phyloP scores from a whole-genome alignment of 2,888 invertebrate species.

The Artemia sp. region DNA sequence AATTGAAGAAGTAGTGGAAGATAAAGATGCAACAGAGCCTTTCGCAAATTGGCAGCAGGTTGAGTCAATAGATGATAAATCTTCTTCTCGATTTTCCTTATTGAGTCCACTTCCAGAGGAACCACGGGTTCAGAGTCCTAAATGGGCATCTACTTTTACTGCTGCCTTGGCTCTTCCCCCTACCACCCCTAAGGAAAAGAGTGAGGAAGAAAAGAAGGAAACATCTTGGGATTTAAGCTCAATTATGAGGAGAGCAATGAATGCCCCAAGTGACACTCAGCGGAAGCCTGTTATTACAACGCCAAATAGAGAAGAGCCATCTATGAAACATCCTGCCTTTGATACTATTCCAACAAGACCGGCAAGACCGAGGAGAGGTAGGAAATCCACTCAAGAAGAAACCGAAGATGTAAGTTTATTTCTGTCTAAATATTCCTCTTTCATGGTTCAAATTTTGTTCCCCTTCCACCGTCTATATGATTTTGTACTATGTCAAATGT shows the following conservation, averaged over 20 bases:
- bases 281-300: conserved; percentile 10
- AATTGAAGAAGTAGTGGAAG: conserved; percentile 1
- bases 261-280: neutral
- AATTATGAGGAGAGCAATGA: conserved; percentile 13
- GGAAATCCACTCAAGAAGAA: conserved; percentile 1
- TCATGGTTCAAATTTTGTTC: no score
- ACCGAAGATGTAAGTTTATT: neutral
- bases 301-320: neutral
- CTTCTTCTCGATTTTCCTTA: neutral
- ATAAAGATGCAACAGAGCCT: conserved; percentile 12
- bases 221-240: conserved; percentile 8
- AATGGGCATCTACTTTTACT: conserved; percentile 10
- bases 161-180: neutral
- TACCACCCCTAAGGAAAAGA: conserved; percentile 14
- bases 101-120: conserved; percentile 10
- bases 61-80: neutral
- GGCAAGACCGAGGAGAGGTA: conserved; percentile 3
- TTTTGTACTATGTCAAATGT: no score
- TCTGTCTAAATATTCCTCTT: no score
- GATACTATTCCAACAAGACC: conserved; percentile 13
- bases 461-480: no score
- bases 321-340: conserved; percentile 12
- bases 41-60: conserved; percentile 10
- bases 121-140: neutral
- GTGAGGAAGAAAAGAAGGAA: neutral